These are phyloP conservation scores for Himalopsyche anomala DNA, from an alignment of 2,888 invertebrate species.

Conservation along the genomic window DNA sequence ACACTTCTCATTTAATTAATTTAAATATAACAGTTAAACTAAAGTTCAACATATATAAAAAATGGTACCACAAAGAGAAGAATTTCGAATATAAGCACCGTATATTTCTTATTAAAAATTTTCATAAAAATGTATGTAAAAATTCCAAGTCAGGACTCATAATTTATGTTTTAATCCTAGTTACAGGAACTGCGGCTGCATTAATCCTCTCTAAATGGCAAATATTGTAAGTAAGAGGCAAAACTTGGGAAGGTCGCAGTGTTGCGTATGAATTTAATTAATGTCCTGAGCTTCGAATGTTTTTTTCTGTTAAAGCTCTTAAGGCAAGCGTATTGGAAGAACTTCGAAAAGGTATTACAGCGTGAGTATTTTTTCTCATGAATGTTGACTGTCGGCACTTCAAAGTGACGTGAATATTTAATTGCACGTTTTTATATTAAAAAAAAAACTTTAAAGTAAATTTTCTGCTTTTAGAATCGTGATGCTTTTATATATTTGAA, in stretches of 20 bases:
- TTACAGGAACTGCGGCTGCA: not conserved
- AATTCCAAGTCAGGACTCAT: not conserved
- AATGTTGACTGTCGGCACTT: not conserved
- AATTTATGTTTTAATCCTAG: not conserved
- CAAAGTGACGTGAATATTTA: not conserved
- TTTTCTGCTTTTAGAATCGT: not conserved
- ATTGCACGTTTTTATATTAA: not conserved
- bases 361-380: not conserved
- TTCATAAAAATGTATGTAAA: too few relatives aligned
- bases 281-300: not conserved
- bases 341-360: not conserved
- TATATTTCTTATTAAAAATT: too few relatives aligned
- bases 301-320: not conserved
- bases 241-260: not conserved
- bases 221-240: slow-evolving; percentile 10
- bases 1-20: too few relatives aligned
- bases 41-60: too few relatives aligned
- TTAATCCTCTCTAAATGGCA: not conserved
- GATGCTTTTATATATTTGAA: not conserved
- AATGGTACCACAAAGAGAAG: too few relatives aligned
- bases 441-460: not conserved
- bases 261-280: slow-evolving; percentile 47
- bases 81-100: too few relatives aligned
- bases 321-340: not conserved
- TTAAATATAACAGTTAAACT: too few relatives aligned